Conservation (phyloP, 2,797 vertebrate genomes). For the Trachurus trachurus region DNA sequence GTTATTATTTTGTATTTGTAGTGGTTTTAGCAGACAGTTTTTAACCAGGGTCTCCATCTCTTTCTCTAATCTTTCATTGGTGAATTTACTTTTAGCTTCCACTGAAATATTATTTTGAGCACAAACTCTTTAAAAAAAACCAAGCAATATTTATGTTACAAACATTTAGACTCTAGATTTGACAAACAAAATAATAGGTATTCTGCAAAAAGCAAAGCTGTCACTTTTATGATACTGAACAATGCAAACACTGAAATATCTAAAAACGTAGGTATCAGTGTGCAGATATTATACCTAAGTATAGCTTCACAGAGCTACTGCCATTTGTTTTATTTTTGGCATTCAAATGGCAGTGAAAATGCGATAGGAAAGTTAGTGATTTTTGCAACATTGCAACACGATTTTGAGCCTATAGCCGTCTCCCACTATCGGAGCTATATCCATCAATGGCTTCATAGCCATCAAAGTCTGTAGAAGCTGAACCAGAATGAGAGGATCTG, state of each 20-base stretch:
- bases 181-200: not conserved
- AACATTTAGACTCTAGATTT: not conserved
- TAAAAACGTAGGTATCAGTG: not conserved
- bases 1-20: not conserved
- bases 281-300: too few species aligned
- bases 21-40: not conserved
- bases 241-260: not conserved
- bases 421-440: too few species aligned
- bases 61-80: not conserved
- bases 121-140: not conserved
- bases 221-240: too few species aligned
- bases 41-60: not conserved
- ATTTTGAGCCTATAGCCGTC: not conserved
- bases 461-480: too few species aligned
- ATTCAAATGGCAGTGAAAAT: too few species aligned
- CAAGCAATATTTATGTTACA: not conserved
- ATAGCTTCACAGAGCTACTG: too few species aligned
- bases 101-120: not conserved
- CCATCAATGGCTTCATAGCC: too few species aligned
- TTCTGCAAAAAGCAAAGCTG: too few species aligned
- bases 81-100: not conserved
- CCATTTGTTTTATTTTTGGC: too few species aligned
- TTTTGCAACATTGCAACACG: not conserved
- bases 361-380: not conserved
- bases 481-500: too few species aligned